Conservation (phyloP, 2,113 vertebrate species). For the Calidris pygmaea region DNA sequence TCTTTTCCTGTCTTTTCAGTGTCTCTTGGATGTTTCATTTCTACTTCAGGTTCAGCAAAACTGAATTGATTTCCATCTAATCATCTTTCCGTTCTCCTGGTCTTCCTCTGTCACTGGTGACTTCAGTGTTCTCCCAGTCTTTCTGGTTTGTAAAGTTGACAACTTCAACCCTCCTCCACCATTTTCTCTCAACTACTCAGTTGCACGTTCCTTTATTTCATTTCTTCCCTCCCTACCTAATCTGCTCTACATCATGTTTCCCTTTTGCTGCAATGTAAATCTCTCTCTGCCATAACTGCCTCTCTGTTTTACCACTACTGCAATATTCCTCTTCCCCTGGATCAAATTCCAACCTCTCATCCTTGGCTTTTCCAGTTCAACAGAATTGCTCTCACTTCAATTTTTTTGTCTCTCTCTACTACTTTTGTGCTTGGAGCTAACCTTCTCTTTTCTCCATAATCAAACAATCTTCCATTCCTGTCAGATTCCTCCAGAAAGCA, state of each 20-base stretch:
- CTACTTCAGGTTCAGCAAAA: not conserved
- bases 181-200: not conserved
- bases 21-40: not conserved
- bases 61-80: not conserved
- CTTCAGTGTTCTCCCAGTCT: not conserved
- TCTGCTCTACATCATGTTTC: not conserved
- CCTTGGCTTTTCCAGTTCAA: not conserved
- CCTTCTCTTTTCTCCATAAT: not conserved
- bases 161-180: not conserved
- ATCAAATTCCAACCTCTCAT: not conserved
- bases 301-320: not conserved
- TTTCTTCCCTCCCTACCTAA: not conserved
- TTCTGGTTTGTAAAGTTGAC: not conserved
- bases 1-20: not conserved
- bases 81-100: not conserved
- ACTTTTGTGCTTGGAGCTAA: not conserved
- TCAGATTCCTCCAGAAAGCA: not conserved
- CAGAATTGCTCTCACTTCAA: not conserved
- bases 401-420: not conserved
- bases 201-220: not conserved
- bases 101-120: not conserved
- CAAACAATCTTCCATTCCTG: not conserved
- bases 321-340: not conserved
- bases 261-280: not conserved
- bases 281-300: not conserved